Conservation (phyloP, 92 coral and sea anemone species). For the Umimayanthus kanabou region DNA sequence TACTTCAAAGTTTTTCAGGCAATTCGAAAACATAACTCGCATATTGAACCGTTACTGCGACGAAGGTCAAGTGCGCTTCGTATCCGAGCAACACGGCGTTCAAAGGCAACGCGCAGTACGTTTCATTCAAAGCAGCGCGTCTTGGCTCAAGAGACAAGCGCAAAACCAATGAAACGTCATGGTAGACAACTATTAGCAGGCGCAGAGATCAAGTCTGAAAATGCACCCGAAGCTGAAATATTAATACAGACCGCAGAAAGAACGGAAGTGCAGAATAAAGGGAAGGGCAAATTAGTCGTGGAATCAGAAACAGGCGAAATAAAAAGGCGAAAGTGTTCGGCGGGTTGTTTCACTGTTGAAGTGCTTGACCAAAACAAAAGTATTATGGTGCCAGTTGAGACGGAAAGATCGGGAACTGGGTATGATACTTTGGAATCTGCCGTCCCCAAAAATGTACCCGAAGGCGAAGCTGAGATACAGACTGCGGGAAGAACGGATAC, state of each 20-base stretch:
- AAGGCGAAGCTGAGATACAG: background rate
- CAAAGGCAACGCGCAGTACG: background rate
- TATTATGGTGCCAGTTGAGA: background rate
- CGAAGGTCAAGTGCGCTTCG: background rate
- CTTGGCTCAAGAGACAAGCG: background rate
- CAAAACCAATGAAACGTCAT: background rate
- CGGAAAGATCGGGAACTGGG: background rate
- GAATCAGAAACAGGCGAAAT: background rate
- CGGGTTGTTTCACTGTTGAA: background rate
- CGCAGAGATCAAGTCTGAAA: background rate
- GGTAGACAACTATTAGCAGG: background rate
- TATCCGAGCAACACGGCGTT: background rate
- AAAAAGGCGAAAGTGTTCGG: background rate
- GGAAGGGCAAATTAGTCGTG: background rate
- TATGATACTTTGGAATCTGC: background rate
- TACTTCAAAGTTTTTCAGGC: slow-evolving; percentile 20
- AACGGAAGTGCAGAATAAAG: background rate
- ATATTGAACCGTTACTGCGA: background rate
- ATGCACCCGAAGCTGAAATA: background rate
- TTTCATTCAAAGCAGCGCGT: background rate
- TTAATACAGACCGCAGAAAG: no score
- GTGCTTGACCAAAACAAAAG: background rate
- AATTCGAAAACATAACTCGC: slow-evolving; percentile 25
- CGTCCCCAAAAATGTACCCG: background rate
- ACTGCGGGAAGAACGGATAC: background rate